Evolutionary conservation across 2,113 vertebrate genomes (phyloP).

Genomic region (Dinomys branickii): DNA sequence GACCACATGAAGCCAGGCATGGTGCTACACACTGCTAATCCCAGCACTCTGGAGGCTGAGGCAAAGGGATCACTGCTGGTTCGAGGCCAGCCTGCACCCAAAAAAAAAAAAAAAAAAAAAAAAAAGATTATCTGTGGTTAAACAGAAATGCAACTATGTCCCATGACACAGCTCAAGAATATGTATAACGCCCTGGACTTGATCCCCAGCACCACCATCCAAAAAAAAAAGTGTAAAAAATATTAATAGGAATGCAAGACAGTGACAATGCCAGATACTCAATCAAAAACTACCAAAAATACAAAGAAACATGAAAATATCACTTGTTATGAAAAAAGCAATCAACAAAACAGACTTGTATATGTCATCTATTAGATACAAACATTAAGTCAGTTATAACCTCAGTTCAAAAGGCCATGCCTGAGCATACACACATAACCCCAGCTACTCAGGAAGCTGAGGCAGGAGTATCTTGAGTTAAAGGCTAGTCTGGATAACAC

Average conservation of each 20-base stretch:
- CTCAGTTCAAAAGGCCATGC: neutral
- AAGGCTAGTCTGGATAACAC: neutral
- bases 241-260: neutral
- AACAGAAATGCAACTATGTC: neutral
- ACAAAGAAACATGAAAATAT: neutral
- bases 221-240: neutral
- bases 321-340: neutral
- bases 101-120: neutral
- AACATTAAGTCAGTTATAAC: neutral
- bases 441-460: neutral
- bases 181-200: neutral
- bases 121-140: neutral
- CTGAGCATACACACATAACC: too few relatives aligned
- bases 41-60: neutral
- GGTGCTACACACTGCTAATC: neutral
- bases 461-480: neutral
- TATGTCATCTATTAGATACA: neutral
- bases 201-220: neutral
- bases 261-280: neutral
- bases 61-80: too few relatives aligned
- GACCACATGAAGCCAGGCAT: neutral
- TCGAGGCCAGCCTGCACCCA: neutral
- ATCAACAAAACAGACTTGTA: neutral
- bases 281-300: neutral
- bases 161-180: neutral